Percentiles rank a stretch among this genome's conserved stretches.
phyloP scores from a whole-genome alignment of 2,797 vertebrate genomes.

The Melanitta fusca region DNA sequence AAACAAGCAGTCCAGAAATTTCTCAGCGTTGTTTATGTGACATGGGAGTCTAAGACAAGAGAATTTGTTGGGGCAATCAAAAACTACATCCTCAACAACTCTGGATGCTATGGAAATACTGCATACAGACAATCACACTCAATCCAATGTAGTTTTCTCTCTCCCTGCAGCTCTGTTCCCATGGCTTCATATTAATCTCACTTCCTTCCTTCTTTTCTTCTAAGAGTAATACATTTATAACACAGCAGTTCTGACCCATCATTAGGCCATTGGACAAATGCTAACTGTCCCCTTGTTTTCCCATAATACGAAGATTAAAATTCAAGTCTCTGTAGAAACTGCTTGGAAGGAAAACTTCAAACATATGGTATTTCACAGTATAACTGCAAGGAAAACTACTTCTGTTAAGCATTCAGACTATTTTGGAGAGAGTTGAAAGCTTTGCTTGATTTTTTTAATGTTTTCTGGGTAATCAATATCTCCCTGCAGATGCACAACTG shows the following conservation, averaged over 20 bases:
- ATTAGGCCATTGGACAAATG: not conserved
- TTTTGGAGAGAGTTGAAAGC: not conserved
- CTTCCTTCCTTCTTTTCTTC: not conserved
- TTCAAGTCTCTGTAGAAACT: not conserved
- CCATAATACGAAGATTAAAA: not conserved
- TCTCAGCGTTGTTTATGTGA: not conserved
- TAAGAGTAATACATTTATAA: not conserved
- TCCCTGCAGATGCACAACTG: slow-evolving; percentile 1
- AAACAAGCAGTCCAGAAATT: not conserved
- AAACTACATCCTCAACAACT: not conserved
- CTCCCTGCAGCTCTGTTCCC: not conserved
- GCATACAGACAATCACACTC: not conserved
- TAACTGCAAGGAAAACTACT: not conserved
- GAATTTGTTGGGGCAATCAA: not conserved
- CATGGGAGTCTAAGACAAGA: not conserved
- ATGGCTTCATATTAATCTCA: not conserved
- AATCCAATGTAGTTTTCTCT: not conserved
- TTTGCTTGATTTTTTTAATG: not conserved
- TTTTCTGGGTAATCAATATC: slow-evolving; percentile 25
- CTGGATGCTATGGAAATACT: not conserved
- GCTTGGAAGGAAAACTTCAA: not conserved
- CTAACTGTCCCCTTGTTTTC: not conserved
- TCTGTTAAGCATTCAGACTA: not conserved
- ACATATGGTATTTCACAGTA: not conserved
- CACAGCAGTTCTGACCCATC: not conserved